A percentile compares a stretch with the other conserved stretches of the same genome.
phyloP scores from a whole-genome alignment of 2,797 vertebrate genomes.

The Danionella dracula region DNA sequence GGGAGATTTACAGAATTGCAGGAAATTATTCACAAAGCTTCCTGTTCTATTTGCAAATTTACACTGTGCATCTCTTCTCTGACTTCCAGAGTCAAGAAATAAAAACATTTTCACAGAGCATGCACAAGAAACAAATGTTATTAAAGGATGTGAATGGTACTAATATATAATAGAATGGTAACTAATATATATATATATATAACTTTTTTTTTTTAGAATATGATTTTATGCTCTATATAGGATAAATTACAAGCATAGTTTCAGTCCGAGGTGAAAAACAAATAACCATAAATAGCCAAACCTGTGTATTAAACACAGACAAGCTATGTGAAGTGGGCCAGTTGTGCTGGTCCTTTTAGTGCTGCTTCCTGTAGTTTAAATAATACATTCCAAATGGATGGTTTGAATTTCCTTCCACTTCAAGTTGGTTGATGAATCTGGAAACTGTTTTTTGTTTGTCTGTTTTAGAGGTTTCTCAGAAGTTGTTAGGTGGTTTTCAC shows the following conservation, averaged over 20 bases:
- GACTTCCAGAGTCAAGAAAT: not conserved
- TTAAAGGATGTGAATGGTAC: no score
- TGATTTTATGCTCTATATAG: no score
- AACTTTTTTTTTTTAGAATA: no score
- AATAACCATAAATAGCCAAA: no score
- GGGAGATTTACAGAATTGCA: not conserved
- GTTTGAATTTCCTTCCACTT: conserved; percentile 37
- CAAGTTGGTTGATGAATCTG: no score
- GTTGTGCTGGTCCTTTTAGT: conserved; percentile 32
- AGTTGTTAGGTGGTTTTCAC: no score
- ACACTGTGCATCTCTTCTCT: not conserved
- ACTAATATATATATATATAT: no score
- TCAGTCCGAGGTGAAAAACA: no score
- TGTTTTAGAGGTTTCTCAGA: no score
- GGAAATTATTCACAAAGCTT: not conserved
- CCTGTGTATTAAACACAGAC: not conserved
- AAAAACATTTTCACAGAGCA: not conserved
- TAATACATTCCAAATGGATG: conserved; percentile 39
- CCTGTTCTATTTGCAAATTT: conserved; percentile 14
- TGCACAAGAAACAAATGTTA: not conserved
- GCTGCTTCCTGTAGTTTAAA: conserved; percentile 29
- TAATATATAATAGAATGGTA: no score
- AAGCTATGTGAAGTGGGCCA: conserved; percentile 8
- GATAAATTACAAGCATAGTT: no score
- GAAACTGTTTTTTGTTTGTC: no score